phyloP scores from a whole-genome alignment of 2,113 vertebrate species.

The Corythornis madagascariensis region DNA sequence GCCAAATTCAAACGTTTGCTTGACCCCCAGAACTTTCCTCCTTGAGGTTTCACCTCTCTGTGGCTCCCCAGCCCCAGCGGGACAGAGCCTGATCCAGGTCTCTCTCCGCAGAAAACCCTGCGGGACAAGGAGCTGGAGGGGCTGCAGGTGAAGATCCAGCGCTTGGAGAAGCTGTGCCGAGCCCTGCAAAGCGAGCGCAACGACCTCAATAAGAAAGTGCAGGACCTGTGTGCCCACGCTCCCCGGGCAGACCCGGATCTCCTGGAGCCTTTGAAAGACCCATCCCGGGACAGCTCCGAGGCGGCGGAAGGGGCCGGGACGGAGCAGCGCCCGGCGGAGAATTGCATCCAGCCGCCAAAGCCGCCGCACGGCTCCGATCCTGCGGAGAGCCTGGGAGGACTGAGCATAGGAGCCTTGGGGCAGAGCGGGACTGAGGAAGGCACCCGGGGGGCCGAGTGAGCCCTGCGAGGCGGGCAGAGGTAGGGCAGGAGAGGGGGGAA shows the following conservation, averaged over 20 bases:
- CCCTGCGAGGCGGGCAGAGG: neutral
- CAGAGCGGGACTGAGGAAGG: constrained; percentile 52
- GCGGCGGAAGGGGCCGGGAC: neutral
- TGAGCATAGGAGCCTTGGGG: constrained; percentile 37
- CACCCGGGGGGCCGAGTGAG: constrained; percentile 32
- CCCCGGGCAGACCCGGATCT: neutral
- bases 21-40: neutral
- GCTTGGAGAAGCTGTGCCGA: constrained; percentile 93
- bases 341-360: neutral
- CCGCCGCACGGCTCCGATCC: neutral
- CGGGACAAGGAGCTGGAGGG: constrained; percentile 92
- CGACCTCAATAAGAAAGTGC: constrained; percentile 96
- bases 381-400: neutral
- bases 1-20: neutral
- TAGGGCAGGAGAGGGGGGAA: constrained; percentile 6
- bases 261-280: neutral
- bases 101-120: constrained; percentile 85
- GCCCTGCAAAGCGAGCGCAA: constrained; percentile 94
- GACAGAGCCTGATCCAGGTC: neutral
- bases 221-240: constrained; percentile 79
- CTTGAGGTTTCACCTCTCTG: neutral
- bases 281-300: neutral
- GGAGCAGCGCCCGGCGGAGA: constrained; percentile 2
- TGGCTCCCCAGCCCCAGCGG: neutral
- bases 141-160: constrained; percentile 93